phyloP scores from a whole-genome alignment of 2,797 vertebrate genomes.

The Meda fulgida region DNA sequence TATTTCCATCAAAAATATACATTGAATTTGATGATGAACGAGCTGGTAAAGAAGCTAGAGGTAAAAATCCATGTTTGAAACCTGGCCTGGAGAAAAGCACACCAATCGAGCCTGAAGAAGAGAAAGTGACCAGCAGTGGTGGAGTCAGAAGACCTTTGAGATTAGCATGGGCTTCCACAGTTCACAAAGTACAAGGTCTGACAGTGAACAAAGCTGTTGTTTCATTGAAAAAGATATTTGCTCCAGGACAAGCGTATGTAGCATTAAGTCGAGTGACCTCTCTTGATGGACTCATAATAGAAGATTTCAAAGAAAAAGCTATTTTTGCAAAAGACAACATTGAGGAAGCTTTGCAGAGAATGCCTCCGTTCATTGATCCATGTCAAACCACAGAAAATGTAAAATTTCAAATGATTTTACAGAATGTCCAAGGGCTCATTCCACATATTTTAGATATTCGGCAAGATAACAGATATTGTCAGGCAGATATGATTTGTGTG shows the following conservation, averaged over 20 bases:
- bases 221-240: background rate
- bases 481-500: too few relatives aligned
- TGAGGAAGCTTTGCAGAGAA: slow-evolving; percentile 8
- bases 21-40: too few relatives aligned
- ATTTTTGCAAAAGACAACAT: slow-evolving; percentile 9
- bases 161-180: slow-evolving; percentile 39
- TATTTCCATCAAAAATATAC: too few relatives aligned
- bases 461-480: too few relatives aligned
- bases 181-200: slow-evolving; percentile 47
- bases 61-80: too few relatives aligned
- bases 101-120: slow-evolving; percentile 31
- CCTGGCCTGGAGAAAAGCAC: background rate
- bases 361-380: slow-evolving; percentile 14
- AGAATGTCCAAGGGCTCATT: background rate
- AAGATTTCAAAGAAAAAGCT: background rate
- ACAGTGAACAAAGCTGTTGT: slow-evolving; percentile 34
- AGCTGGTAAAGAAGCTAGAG: too few relatives aligned
- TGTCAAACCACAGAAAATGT: background rate
- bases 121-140: slow-evolving; percentile 6
- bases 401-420: slow-evolving; percentile 2
- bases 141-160: slow-evolving; percentile 27
- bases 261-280: background rate
- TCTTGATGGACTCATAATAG: slow-evolving; percentile 29
- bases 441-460: too few relatives aligned
- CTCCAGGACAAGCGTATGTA: too few relatives aligned